Evolutionary conservation across 2,797 vertebrate species (phyloP).

Genomic region (Coregonus ussuriensis): DNA sequence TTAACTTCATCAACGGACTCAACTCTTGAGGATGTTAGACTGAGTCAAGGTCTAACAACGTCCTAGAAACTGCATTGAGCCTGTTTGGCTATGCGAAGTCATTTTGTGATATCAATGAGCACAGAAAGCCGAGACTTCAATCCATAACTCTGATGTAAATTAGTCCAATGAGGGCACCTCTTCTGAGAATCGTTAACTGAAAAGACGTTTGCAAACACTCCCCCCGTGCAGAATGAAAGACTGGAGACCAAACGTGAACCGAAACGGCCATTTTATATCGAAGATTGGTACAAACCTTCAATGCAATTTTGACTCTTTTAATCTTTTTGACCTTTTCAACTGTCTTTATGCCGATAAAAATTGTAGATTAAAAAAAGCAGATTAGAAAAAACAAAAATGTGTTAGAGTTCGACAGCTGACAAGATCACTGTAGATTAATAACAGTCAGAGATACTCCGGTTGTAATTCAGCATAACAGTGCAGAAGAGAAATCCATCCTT

Average conservation of each 20-base stretch:
- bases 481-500: conserved; percentile 60
- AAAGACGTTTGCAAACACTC: conserved; percentile 85
- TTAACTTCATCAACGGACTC: background rate
- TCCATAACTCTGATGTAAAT: background rate
- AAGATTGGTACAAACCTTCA: conserved; percentile 99
- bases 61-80: background rate
- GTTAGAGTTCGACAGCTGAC: conserved; percentile 90
- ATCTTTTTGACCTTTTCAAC: conserved; percentile 99
- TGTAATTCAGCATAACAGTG: conserved; percentile 81
- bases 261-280: conserved; percentile 78
- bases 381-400: conserved; percentile 84
- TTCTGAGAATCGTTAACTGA: conserved; percentile 77
- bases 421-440: conserved; percentile 85
- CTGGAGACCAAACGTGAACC: conserved; percentile 73
- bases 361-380: conserved; percentile 81
- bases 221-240: conserved; percentile 78
- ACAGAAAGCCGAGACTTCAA: background rate
- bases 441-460: conserved; percentile 71
- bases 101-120: background rate
- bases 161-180: background rate
- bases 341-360: conserved; percentile 91
- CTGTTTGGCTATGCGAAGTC: background rate
- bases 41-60: background rate
- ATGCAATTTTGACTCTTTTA: conserved; percentile 99
- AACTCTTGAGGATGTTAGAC: background rate